Base-by-base conservation (phyloP, 2,113 vertebrate genomes). In the Corapipo altera region DNA sequence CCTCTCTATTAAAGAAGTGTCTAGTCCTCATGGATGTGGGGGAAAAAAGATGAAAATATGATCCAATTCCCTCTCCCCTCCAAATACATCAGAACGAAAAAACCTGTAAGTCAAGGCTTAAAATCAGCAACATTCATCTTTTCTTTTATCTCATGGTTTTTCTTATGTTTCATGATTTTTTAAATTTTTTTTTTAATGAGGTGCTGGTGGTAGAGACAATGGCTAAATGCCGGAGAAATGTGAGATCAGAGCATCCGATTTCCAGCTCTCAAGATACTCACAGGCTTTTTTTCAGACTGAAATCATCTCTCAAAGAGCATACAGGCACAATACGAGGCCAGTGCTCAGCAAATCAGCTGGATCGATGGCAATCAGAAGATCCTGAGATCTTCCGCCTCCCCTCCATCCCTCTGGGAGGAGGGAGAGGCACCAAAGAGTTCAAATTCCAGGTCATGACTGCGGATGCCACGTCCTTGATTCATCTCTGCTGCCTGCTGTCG, bases 311-410 rank as follows among this genome's bases (percentile, higher is more conserved):
- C 33, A 69, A 24, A 48, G 69, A 91, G 43, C 77, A 75, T 0
- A 0, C 37, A 69, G 52, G 52, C 0, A 1, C 4, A 15, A 69
- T 24, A 69, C 0, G 0, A 76, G 83, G 51, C 67, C 62, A 62
- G 11, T 3, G 22, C 33, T 69, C 92, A 80, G 72, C 30, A 78
- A 64, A 91, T 59, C 85, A 79, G 44, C 85, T 59, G 0, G 75
- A 90, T 70, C 6, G 0, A 91, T 49, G 46, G 91, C 62, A 89
- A 83, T 61, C 54, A 83, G 85, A 79, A 93, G 58, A 88, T 54
- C 41, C 30, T 0, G 1, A 79, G 54, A 83, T 76, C 49, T 85
- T 74, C 43, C 0, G 0, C 51, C 27, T 11, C 21, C 27, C 70
- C 48, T 76, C 58, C n/a, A 28, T 64, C 41, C 3, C 1, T 74